These are phyloP conservation scores for Moxostoma hubbsi DNA, from an alignment of 2,797 vertebrate species.

Conservation along the genomic window DNA sequence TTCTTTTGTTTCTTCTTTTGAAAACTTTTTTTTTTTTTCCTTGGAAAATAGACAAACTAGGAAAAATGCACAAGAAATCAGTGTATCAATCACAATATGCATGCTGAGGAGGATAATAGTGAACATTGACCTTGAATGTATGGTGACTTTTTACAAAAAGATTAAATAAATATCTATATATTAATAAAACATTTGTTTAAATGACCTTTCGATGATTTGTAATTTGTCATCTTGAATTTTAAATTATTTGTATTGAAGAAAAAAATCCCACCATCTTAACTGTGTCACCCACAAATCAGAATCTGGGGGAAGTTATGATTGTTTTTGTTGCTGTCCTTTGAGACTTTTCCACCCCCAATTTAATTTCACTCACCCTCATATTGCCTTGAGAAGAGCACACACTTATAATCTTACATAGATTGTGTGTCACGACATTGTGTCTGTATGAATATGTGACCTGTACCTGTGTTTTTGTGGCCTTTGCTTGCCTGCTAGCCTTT, in stretches of 20 bases:
- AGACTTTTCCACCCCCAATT: not conserved
- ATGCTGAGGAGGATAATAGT: slow-evolving; percentile 81
- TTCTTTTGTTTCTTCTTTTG: slow-evolving; percentile 69
- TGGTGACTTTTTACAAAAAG: slow-evolving; percentile 87
- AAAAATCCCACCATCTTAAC: not conserved
- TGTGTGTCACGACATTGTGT: slow-evolving; percentile 1
- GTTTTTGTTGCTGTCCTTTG: not conserved
- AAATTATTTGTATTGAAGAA: slow-evolving; percentile 21
- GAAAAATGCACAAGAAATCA: slow-evolving; percentile 69
- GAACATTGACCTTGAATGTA: slow-evolving; percentile 84
- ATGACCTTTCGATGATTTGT: slow-evolving; percentile 69
- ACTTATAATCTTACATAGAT: not conserved
- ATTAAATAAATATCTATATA: slow-evolving; percentile 86
- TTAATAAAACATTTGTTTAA: slow-evolving; percentile 84
- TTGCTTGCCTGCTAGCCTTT: slow-evolving; percentile 43
- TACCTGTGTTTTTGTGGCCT: slow-evolving; percentile 13
- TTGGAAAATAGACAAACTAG: slow-evolving; percentile 66
- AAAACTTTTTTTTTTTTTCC: slow-evolving; percentile 58
- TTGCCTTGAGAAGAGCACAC: slow-evolving; percentile 23
- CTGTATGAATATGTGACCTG: not conserved
- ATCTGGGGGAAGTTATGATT: too few relatives aligned
- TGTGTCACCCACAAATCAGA: slow-evolving; percentile 1
- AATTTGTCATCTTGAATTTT: slow-evolving; percentile 51
- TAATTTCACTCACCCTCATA: slow-evolving; percentile 7
- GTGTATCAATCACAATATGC: slow-evolving; percentile 80